A percentile compares a stretch with the other conserved stretches of the same genome.
Evolutionary conservation across 2,113 vertebrate species (phyloP).

Genomic region (Chelonoidis abingdonii): DNA sequence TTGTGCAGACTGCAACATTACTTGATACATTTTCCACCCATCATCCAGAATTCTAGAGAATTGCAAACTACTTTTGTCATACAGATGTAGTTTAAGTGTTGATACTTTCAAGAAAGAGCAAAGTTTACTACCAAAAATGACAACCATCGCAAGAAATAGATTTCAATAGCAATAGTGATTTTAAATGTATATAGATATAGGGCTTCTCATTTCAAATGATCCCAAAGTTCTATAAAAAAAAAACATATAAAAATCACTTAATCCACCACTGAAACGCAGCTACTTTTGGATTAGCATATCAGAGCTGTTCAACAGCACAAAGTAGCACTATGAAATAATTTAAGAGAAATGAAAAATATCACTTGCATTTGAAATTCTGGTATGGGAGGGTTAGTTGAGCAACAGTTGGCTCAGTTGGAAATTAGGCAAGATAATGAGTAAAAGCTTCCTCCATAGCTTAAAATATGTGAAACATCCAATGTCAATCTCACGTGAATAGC

Average conservation of each 20-base stretch:
- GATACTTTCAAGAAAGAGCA: neutral
- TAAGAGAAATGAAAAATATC: neutral
- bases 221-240: neutral
- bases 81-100: neutral
- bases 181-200: neutral
- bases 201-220: neutral
- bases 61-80: neutral
- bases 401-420: neutral
- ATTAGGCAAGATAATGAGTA: neutral
- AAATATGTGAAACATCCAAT: neutral
- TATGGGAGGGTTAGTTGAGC: neutral
- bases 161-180: neutral
- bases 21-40: neutral
- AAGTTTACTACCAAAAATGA: neutral
- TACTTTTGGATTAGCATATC: neutral
- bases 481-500: neutral
- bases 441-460: neutral
- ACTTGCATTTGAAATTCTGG: neutral
- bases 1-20: neutral
- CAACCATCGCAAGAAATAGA: neutral
- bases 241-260: neutral
- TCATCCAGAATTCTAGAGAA: neutral
- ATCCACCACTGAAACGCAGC: neutral
- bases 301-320: neutral
- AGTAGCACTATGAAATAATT: neutral